Conservation (phyloP, 2,113 vertebrate genomes). For the Heptranchias perlo region DNA sequence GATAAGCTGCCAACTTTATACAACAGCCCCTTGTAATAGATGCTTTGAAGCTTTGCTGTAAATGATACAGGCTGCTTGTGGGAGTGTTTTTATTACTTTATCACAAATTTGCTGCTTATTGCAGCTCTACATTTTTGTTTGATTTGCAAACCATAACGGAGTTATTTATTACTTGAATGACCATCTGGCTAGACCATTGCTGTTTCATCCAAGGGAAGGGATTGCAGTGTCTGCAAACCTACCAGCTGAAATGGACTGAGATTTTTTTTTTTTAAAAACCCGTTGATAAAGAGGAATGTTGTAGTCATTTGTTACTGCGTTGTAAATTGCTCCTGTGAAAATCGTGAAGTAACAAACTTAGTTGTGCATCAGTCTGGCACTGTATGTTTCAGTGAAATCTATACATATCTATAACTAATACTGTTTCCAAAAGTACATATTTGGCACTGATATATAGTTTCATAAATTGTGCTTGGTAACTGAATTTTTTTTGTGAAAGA, state of each 20-base stretch:
- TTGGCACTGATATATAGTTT: slow-evolving; percentile 13
- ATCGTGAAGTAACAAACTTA: background rate
- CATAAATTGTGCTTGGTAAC: slow-evolving; percentile 24
- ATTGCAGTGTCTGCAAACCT: background rate
- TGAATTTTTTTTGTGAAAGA: slow-evolving; percentile 58
- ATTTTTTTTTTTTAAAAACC: background rate
- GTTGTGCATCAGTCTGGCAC: slow-evolving; percentile 22
- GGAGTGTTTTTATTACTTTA: background rate
- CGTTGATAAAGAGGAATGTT: background rate
- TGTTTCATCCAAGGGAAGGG: background rate
- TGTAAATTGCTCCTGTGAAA: background rate
- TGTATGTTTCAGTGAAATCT: slow-evolving; percentile 5
- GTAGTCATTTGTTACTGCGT: background rate
- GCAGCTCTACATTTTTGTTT: background rate
- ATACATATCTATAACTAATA: slow-evolving; percentile 14
- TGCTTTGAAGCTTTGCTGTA: background rate
- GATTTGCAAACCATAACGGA: background rate
- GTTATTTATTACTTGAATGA: background rate
- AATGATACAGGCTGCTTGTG: background rate
- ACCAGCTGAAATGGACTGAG: background rate
- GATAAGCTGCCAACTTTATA: background rate
- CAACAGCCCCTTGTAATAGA: background rate
- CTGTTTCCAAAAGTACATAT: background rate
- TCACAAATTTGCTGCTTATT: background rate
- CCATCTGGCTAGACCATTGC: background rate